phyloP scores from a whole-genome alignment of 2,113 vertebrate species.

The Paedocypris sp. region DNA sequence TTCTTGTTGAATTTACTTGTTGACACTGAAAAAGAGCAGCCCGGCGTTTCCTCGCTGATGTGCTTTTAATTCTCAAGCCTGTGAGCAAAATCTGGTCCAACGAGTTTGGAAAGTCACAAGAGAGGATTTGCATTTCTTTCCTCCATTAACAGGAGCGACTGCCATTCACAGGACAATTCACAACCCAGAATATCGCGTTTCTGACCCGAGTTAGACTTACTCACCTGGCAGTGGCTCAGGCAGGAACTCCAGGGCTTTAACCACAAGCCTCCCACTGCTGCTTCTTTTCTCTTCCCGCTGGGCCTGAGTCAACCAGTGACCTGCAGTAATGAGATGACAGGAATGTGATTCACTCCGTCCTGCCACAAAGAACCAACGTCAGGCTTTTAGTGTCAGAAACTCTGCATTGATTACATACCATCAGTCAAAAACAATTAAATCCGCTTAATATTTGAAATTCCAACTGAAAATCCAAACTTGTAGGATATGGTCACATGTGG shows the following conservation, averaged over 20 bases:
- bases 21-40: constrained; percentile 15
- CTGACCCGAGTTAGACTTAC: constrained; percentile 30
- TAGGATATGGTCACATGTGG: no score
- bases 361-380: not conserved
- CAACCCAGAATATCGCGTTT: constrained; percentile 39
- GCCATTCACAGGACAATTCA: constrained; percentile 38
- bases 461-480: no score
- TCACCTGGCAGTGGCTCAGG: constrained; percentile 32
- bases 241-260: constrained; percentile 25
- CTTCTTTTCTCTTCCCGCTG: not conserved
- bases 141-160: constrained; percentile 32
- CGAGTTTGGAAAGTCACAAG: constrained; percentile 40
- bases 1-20: not conserved
- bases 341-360: constrained; percentile 2
- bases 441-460: not conserved
- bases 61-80: constrained; percentile 5
- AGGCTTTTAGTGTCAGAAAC: not conserved
- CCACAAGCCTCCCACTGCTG: not conserved
- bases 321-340: constrained; percentile 31
- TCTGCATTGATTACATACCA: not conserved
- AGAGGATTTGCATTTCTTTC: constrained; percentile 40
- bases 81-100: constrained; percentile 33
- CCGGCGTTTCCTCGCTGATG: not conserved
- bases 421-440: not conserved
- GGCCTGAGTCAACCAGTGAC: constrained; percentile 22